A percentile compares a stretch with the other conserved stretches of the same genome.
phyloP scores from a whole-genome alignment of 2,797 vertebrate genomes.

The Steatocranus sp. region DNA sequence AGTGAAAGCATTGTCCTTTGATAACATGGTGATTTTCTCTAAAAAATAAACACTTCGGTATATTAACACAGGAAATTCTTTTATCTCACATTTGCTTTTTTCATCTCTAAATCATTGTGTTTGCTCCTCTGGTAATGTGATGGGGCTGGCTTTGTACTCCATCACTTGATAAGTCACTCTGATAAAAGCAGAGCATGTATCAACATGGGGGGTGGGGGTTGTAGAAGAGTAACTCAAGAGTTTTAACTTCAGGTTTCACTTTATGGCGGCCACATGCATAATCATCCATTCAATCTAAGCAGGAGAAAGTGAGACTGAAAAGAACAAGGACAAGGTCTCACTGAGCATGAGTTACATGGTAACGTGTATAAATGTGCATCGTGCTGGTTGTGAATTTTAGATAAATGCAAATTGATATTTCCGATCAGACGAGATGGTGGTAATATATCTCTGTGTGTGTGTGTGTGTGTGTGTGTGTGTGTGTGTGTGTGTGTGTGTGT shows the following conservation, averaged over 20 bases:
- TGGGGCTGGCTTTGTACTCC: background rate
- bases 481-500: background rate
- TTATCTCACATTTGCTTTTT: background rate
- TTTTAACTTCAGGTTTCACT: background rate
- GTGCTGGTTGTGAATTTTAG: slow-evolving; percentile 10
- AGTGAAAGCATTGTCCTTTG: background rate
- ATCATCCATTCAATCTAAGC: slow-evolving; percentile 30
- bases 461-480: background rate
- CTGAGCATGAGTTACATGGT: slow-evolving; percentile 6
- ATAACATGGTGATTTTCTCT: slow-evolving; percentile 24
- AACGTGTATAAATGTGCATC: slow-evolving; percentile 1
- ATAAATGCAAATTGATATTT: slow-evolving; percentile 54
- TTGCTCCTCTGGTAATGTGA: background rate
- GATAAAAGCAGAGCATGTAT: slow-evolving; percentile 6
- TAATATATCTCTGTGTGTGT: background rate
- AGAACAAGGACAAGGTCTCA: slow-evolving; percentile 16
- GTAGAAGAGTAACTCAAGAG: background rate
- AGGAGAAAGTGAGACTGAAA: background rate
- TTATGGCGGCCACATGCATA: background rate
- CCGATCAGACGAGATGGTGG: slow-evolving; percentile 16
- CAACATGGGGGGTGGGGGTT: background rate
- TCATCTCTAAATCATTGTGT: slow-evolving; percentile 30
- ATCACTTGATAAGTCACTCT: slow-evolving; percentile 7
- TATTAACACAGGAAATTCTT: background rate
- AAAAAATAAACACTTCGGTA: slow-evolving; percentile 16